Evolutionary conservation across 2,797 vertebrate genomes (phyloP).

Genomic region (Antennarius maculatus): DNA sequence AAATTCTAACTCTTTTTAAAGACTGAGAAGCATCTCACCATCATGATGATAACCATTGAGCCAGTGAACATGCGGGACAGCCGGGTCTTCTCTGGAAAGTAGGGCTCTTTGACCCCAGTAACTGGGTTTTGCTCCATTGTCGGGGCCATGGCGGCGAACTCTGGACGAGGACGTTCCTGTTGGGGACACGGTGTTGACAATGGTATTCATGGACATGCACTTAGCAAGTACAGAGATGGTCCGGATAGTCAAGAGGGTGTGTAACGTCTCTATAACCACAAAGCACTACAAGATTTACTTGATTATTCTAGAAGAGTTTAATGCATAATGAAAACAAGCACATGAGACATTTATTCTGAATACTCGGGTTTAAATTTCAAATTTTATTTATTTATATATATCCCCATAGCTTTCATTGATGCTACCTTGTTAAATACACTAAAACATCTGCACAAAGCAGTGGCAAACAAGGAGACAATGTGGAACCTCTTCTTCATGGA

Average conservation of each 20-base stretch:
- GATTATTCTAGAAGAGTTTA: too few relatives aligned
- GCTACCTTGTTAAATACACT: background rate
- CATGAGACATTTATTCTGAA: too few relatives aligned
- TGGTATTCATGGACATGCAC: background rate
- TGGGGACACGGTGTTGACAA: slow-evolving; percentile 12
- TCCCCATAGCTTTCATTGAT: too few relatives aligned
- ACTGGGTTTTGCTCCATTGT: slow-evolving; percentile 83
- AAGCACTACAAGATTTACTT: too few relatives aligned
- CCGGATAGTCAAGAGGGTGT: too few relatives aligned
- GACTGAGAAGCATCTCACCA: slow-evolving; percentile 75
- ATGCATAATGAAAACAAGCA: too few relatives aligned
- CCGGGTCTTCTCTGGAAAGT: slow-evolving; percentile 79
- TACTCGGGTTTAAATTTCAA: too few relatives aligned
- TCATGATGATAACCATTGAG: slow-evolving; percentile 85
- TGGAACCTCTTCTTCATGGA: slow-evolving; percentile 83
- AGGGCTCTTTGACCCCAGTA: slow-evolving; percentile 84
- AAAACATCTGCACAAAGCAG: background rate
- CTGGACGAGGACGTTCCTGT: slow-evolving; percentile 82
- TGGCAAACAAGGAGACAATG: background rate
- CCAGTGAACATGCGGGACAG: slow-evolving; percentile 81
- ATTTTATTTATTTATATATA: too few relatives aligned
- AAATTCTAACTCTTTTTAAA: slow-evolving; percentile 1
- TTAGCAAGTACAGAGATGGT: background rate
- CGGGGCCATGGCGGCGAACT: slow-evolving; percentile 83
- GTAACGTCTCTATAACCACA: too few relatives aligned